Base-by-base conservation (phyloP, 2,113 vertebrate species). In the Natator depressus region DNA sequence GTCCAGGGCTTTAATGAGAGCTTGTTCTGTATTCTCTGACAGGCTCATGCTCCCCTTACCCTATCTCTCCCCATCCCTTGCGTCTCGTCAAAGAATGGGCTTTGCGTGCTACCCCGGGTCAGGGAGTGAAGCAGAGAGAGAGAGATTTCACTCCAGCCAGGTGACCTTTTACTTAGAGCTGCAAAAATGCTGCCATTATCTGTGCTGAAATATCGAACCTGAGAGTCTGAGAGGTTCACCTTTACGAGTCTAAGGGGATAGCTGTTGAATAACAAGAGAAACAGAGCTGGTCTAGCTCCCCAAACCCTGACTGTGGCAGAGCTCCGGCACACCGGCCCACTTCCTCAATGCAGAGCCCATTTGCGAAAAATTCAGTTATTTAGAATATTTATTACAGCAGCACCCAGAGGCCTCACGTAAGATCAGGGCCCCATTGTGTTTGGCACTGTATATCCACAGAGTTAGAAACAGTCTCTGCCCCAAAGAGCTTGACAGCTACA, bases 161-260 rank as follows among this genome's bases (percentile, higher is more conserved):
- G 95, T 78, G 72, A 22, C 38, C 69, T 87, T 92, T 90, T 57
- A 85, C 42, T 72, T 51, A 47, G 46, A 31, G 6, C 25, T 95
- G 89, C 59, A 80, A 90, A 79, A 79, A 59, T 46, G 46, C 76
- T 80, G 88, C 50, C 53, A 59, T 65, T 80, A 81, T 81, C 80
- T 91, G 89, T 51, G 57, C 82, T 62, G 89, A 93, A 96, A 92
- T 93, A 94, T 35, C 87, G 80, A 55, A 0, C 3, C 82, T 90
- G 85, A 69, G 93, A 65, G 31, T 35, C 89, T 78, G 72, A 95
- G 31, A 90, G 76, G 76, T 22, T 57, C 75, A 83, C 53, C 27
- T 89, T 62, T 89, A 46, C 24, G 82, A 89, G 46, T 0, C 0
- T 0, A 1, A 65, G 29, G 38, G 17, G 51, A 29, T 69, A 12